phyloP scores from a whole-genome alignment of 2,797 vertebrate species.

The Oophaga sylvatica region DNA sequence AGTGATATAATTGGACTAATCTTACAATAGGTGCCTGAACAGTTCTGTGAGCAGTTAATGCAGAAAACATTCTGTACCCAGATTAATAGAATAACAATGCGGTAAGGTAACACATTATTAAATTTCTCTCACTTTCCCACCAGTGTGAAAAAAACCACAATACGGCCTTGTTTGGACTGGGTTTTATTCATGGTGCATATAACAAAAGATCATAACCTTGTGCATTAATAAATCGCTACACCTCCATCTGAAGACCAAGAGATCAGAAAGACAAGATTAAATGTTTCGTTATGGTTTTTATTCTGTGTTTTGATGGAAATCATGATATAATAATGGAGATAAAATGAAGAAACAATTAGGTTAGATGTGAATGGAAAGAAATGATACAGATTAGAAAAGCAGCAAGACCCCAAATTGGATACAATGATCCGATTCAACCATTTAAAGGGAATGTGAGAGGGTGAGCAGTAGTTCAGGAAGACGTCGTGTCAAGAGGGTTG shows the following conservation, averaged over 20 bases:
- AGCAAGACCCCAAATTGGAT: not conserved
- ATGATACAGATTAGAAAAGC: not conserved
- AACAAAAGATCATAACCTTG: constrained; percentile 9
- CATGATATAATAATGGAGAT: not conserved
- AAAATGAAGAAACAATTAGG: not conserved
- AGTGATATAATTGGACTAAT: constrained; percentile 57
- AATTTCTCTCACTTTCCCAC: constrained; percentile 21
- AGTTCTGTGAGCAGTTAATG: constrained; percentile 47
- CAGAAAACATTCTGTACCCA: constrained; percentile 51
- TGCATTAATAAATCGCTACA: not conserved
- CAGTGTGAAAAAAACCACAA: not conserved
- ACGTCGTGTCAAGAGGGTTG: too few species aligned
- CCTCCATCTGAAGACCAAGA: not conserved
- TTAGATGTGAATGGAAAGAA: not conserved
- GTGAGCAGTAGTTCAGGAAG: too few species aligned
- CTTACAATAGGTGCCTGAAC: constrained; percentile 41
- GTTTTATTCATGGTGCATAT: not conserved
- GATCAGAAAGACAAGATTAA: not conserved
- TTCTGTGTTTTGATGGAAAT: not conserved
- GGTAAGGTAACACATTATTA: constrained; percentile 34
- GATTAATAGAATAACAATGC: constrained; percentile 44
- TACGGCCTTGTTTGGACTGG: not conserved
- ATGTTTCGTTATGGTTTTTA: not conserved
- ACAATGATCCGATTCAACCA: not conserved
- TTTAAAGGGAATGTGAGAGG: not conserved